These are phyloP conservation scores for Phoebastria nigripes DNA, from an alignment of 2,797 vertebrate genomes.

Conservation along the genomic window DNA sequence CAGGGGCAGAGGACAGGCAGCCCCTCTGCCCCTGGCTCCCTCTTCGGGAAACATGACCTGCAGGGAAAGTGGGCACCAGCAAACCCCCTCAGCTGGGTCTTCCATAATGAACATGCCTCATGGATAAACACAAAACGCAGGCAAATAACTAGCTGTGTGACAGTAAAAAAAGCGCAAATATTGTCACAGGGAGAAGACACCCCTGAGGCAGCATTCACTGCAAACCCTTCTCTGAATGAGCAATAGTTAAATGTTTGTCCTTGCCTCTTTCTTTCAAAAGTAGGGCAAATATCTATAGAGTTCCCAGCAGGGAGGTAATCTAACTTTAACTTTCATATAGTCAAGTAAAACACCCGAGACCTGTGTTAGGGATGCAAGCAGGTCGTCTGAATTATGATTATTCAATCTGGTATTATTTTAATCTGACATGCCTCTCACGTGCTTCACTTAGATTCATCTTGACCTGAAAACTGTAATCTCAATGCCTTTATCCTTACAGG, in stretches of 20 bases:
- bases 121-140: neutral
- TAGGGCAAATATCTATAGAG: slow-evolving; percentile 55
- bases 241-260: slow-evolving; percentile 58
- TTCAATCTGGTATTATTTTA: slow-evolving; percentile 69
- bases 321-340: slow-evolving; percentile 70
- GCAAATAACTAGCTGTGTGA: neutral
- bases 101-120: neutral
- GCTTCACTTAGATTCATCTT: slow-evolving; percentile 68
- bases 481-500: slow-evolving; percentile 20
- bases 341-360: slow-evolving; percentile 62
- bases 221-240: neutral
- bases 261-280: slow-evolving; percentile 63
- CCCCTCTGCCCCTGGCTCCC: neutral
- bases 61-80: neutral
- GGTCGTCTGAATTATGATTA: slow-evolving; percentile 66
- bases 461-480: slow-evolving; percentile 67
- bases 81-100: neutral
- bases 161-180: neutral
- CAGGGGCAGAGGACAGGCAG: neutral
- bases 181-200: neutral
- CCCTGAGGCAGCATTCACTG: neutral
- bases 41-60: neutral
- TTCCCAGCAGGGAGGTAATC: slow-evolving; percentile 57
- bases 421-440: slow-evolving; percentile 62
- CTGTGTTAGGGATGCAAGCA: slow-evolving; percentile 59